These are phyloP conservation scores for Cybosia mesomella DNA, from an alignment of 2,888 invertebrate species.

Conservation along the genomic window DNA sequence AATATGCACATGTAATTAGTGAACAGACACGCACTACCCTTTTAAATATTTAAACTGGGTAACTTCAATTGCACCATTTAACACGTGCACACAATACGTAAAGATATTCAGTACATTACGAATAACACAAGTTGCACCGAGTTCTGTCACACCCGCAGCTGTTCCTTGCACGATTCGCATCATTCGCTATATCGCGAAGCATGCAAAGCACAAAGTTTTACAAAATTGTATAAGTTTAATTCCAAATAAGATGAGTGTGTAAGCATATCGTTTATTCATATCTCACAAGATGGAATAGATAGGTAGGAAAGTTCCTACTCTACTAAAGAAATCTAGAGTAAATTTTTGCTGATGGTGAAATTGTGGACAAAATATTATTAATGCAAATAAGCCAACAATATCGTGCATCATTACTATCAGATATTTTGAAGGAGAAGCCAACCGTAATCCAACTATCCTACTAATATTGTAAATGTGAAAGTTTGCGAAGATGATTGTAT, in stretches of 20 bases:
- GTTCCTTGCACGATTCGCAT: constrained; percentile 32
- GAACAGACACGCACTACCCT: constrained; percentile 16
- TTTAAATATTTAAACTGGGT: constrained; percentile 39
- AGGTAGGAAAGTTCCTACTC: neutral
- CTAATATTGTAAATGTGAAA: too few species aligned
- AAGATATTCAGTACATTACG: constrained; percentile 31
- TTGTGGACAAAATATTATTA: too few species aligned
- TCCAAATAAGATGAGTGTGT: constrained; percentile 2
- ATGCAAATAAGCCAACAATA: too few species aligned
- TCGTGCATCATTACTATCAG: too few species aligned
- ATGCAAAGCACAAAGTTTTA: constrained; percentile 22
- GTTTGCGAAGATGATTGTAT: too few species aligned
- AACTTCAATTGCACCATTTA: constrained; percentile 52
- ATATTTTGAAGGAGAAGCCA: too few species aligned
- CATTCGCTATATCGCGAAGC: constrained; percentile 26
- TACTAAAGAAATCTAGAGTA: neutral
- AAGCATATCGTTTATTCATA: neutral
- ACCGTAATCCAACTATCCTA: too few species aligned
- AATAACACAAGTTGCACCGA: constrained; percentile 21
- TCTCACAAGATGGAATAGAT: neutral
- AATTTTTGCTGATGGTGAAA: too few species aligned
- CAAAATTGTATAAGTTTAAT: constrained; percentile 20
- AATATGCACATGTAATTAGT: constrained; percentile 15
- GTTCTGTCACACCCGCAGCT: constrained; percentile 37
- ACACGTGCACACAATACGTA: constrained; percentile 48